phyloP scores from a whole-genome alignment of 1,140 invertebrate genomes.

The Eueides isabella region DNA sequence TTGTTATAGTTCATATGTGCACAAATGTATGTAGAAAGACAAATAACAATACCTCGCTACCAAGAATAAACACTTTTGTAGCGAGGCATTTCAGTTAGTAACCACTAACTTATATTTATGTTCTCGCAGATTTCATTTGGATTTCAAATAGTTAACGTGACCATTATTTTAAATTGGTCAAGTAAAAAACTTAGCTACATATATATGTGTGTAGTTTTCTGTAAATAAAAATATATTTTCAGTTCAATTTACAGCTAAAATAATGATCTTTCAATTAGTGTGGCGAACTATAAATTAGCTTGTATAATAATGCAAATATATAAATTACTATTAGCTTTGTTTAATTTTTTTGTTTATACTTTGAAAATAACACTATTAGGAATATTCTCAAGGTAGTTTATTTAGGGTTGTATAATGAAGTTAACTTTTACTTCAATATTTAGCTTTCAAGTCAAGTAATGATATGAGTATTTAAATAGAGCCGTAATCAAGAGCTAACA shows the following conservation, averaged over 20 bases:
- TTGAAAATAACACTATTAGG: too few relatives aligned
- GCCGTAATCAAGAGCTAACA: too few relatives aligned
- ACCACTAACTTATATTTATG: neutral
- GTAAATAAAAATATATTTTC: too few relatives aligned
- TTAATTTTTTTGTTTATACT: too few relatives aligned
- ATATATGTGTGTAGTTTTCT: too few relatives aligned
- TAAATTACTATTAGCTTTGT: too few relatives aligned
- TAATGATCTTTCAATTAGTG: too few relatives aligned
- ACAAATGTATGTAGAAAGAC: neutral
- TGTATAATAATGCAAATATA: too few relatives aligned
- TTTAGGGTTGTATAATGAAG: neutral
- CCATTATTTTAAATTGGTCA: neutral
- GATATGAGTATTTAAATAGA: neutral
- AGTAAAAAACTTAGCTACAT: neutral
- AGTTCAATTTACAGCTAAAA: too few relatives aligned
- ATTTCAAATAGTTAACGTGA: neutral
- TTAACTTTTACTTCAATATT: neutral
- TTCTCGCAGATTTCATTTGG: neutral
- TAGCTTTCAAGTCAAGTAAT: neutral
- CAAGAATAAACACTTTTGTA: neutral
- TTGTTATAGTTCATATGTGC: too few relatives aligned
- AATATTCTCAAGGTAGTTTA: neutral
- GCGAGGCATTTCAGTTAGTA: neutral
- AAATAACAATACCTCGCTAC: neutral
- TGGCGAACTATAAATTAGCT: too few relatives aligned